Base-by-base conservation (phyloP, 2,888 invertebrate species). In the Dasysyrphus tricinctus region DNA sequence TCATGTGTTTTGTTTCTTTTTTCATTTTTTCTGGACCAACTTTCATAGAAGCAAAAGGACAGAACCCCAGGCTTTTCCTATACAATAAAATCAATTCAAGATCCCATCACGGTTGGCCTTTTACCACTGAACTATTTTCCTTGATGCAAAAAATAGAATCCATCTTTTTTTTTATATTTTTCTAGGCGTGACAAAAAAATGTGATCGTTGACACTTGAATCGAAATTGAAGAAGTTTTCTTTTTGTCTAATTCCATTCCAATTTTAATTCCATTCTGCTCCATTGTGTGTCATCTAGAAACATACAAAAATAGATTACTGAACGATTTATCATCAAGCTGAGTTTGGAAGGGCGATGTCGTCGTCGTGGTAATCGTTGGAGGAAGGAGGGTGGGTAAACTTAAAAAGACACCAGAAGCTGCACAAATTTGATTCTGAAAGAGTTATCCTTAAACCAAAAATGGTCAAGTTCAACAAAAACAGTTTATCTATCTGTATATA, bases 291-390 rank as follows among this genome's bases (percentile, higher is more conserved):
- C 34, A 57, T 72, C 29, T 37, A 49, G 37, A 44, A 72, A 51
- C 39, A 70, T 78, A 57, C 29, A 65, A 49, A 74, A 74, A 78
- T 69, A 81, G 69, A 85, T 85, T 81, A 63, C 73, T 74, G 69
- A 65, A 57, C 73, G 74, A 85, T 85, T 85, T 80, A 85, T 85
- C 80, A 85, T 77, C 61, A 51, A 74, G 34, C 34, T 24, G 29
- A 65, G 49, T 12, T 49, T 67, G 24, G 6, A 42, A 34, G 16
- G 16, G 6, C 16, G 5, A 42, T 16, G 34, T 57, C 5, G 11
- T 57, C 5, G 11, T 37, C 57, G 34, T 57, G 14, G 19, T 42
- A 5, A 11, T 59, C 39, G 14, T 29, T 14, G n/a, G 29, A 32
- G 12, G 51, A 37, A 51, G 8, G 42, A 51, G 14, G 32, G 12